Base-by-base conservation (phyloP, 2,797 vertebrate species). In the Anguilla anguilla region DNA sequence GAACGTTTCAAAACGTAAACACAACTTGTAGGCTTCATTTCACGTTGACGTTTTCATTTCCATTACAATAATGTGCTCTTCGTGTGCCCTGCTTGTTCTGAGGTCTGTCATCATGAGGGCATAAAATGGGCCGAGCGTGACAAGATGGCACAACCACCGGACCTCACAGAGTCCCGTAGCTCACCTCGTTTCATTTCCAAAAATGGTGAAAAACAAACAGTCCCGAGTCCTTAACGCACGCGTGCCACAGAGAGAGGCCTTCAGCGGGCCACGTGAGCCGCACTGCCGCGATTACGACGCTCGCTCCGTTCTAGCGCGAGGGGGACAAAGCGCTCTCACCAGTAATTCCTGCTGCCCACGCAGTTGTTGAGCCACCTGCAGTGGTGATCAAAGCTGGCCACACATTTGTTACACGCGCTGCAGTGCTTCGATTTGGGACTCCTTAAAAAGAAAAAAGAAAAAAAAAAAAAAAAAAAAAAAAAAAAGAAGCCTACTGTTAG, bases 301-400 rank as follows among this genome's bases (percentile, higher is more conserved):
- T 35, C 46, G 51, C 85, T 86, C 13, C 39, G 74, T 35, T 39
- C 10, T 4, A 55, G 1, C 49, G 83, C 79, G 74, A 74, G 28
- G 19, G 19, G 57, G 4, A 89, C 39, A 19, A 51, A 89, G 83
- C 43, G 31, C 6, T 89, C 97, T 96, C 94, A 99, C 98, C 96
- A 96, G 94, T 99, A 99, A 94, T 99, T 99, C 86, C 98, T 97
- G 92, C 98, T 97, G 25, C 98, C 98, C 86, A 99, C 98, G 61
- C 98, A 99, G 95, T 99, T 99, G 96, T 99, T 99, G 88, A 99
- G 97, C 98, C 98, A 99, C 87, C 98, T 97, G 93, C 98, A 99
- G 94, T 99, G 98, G 93, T 99, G 98, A 92, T 99, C 98, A 85
- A 99, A 99, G 92, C 97, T 96, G 74, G 97, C 97, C 0, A 99